Evolutionary conservation across 1,140 invertebrate genomes (phyloP).

Genomic region (Drosophila sp.): DNA sequence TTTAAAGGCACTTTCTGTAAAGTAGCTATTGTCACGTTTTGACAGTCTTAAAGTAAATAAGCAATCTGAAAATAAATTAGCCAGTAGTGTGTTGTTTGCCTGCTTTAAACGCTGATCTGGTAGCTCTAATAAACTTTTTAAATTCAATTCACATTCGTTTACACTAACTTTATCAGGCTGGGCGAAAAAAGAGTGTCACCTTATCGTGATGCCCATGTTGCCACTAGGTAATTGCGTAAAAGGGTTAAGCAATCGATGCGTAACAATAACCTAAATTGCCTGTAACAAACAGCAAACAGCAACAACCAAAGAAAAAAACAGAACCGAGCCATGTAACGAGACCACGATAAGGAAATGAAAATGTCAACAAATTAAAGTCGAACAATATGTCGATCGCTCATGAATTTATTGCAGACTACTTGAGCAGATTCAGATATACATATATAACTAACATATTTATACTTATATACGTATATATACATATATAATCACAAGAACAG

Average conservation of each 20-base stretch:
- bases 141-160: constrained; percentile 4
- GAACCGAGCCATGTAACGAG: constrained; percentile 31
- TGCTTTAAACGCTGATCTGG: too few relatives aligned
- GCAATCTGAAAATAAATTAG: too few relatives aligned
- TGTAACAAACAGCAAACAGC: constrained; percentile 12
- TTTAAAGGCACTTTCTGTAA: too few relatives aligned
- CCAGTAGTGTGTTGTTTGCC: too few relatives aligned
- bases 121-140: too few relatives aligned
- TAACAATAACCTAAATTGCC: constrained; percentile 52
- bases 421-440: background rate
- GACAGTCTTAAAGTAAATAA: too few relatives aligned
- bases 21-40: too few relatives aligned
- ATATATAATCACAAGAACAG: too few relatives aligned
- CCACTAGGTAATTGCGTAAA: constrained; percentile 32
- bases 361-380: constrained; percentile 48
- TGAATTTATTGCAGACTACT: constrained; percentile 20
- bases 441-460: background rate
- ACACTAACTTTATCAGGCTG: background rate
- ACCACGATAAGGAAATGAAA: constrained; percentile 46
- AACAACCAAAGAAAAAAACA: constrained; percentile 5
- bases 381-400: constrained; percentile 45
- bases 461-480: background rate
- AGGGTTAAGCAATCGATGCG: constrained; percentile 50
- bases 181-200: background rate
- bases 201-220: constrained; percentile 33